Percentiles rank a stretch among this genome's conserved stretches.
These are phyloP conservation scores for Dusona sp. DNA, from an alignment of 2,888 invertebrate genomes.

Conservation along the genomic window DNA sequence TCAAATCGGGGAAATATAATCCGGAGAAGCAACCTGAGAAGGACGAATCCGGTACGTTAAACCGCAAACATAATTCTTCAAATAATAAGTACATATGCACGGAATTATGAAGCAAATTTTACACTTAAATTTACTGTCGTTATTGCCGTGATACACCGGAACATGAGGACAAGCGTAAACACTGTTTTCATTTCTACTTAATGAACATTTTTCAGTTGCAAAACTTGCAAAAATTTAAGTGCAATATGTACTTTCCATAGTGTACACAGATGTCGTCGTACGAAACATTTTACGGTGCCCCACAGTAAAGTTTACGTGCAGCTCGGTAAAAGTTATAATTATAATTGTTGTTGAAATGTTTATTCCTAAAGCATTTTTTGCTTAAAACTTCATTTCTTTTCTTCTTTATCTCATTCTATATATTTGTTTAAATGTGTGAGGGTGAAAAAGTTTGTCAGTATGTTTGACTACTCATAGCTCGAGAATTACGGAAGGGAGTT, in stretches of 20 bases:
- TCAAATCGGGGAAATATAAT: constrained; percentile 89
- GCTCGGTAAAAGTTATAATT: too few relatives aligned
- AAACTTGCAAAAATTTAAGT: not conserved
- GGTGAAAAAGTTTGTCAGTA: too few relatives aligned
- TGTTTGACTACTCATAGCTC: too few relatives aligned
- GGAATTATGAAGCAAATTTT: not conserved
- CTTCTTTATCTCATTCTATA: too few relatives aligned
- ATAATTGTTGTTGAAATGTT: too few relatives aligned
- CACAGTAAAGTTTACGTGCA: too few relatives aligned
- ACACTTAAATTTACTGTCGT: not conserved
- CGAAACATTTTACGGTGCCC: too few relatives aligned
- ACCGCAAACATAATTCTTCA: not conserved
- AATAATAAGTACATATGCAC: not conserved
- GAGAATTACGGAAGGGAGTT: too few relatives aligned
- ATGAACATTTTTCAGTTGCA: not conserved
- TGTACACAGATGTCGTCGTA: not conserved
- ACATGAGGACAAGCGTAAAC: too few relatives aligned
- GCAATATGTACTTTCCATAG: not conserved
- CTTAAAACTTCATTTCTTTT: too few relatives aligned
- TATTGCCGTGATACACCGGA: not conserved
- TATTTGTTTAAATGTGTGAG: too few relatives aligned
- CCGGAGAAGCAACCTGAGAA: constrained; percentile 84
- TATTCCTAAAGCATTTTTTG: too few relatives aligned
- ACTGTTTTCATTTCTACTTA: not conserved
- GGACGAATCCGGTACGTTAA: constrained; percentile 82